phyloP scores from a whole-genome alignment of 2,888 invertebrate genomes.

The Xestia c-nigrum region DNA sequence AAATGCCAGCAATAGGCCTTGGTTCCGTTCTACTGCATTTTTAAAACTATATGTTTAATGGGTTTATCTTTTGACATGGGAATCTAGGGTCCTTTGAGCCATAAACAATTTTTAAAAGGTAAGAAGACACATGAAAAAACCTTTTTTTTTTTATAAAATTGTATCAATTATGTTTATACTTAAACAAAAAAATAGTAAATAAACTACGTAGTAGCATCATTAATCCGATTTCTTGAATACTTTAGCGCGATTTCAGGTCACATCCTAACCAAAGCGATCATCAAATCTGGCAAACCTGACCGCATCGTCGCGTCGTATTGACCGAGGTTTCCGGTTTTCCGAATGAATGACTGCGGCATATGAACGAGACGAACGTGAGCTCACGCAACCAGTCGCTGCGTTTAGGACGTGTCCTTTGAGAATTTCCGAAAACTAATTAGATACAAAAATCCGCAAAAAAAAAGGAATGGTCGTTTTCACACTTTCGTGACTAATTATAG shows the following conservation, averaged over 20 bases:
- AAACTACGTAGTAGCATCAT: background rate
- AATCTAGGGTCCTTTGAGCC: slow-evolving; percentile 4
- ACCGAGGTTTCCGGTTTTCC: background rate
- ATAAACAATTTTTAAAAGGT: background rate
- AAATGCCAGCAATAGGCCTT: slow-evolving; percentile 40
- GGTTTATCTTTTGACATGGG: slow-evolving; percentile 23
- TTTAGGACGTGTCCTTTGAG: background rate
- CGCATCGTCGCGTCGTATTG: background rate
- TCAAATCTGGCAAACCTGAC: background rate
- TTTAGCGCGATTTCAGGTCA: background rate
- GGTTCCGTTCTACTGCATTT: slow-evolving; percentile 39
- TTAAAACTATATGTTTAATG: slow-evolving; percentile 35
- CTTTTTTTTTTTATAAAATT: no score
- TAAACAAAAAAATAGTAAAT: background rate
- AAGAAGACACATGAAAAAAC: no score
- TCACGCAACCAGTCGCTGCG: background rate
- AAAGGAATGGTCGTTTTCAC: background rate
- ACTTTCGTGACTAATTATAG: slow-evolving; percentile 17
- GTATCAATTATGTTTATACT: background rate
- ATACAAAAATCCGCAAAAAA: background rate
- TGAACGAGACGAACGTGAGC: background rate
- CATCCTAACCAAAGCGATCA: background rate
- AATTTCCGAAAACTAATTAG: slow-evolving; percentile 24
- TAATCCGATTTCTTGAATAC: no score
- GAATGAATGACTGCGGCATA: no score